Base-by-base conservation (phyloP, 2,888 invertebrate species). In the Serrognathus titanus region DNA sequence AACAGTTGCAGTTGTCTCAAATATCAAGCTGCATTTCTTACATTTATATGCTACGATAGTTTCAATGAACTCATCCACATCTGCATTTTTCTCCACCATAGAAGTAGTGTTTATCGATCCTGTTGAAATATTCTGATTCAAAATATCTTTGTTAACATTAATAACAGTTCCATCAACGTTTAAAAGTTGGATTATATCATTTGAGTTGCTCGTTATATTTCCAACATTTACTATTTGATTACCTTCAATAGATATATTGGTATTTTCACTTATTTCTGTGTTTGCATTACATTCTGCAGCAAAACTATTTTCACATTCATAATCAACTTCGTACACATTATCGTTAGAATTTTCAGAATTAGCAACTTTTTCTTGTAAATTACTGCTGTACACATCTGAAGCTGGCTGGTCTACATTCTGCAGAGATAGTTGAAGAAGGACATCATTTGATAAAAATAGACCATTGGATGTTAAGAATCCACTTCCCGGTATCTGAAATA, bases 21-120 rank as follows among this genome's bases (percentile, higher is more conserved):
- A 73, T 12, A 75, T 61, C 64, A 66, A 71, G 4, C 62, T 62
- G 58, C 78, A 78, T 39, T 70, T 60, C 62, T 73, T 76, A 63
- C 78, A 78, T 61, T 75, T 75, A 47, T 71, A 65, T 3, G 75
- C 75, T 16, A 67, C 66, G 31, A 76, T 65, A 48, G 66, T 63
- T 31, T 70, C 69, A 57, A 69, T 70, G 49, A 69, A 62, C 51
- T 73, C 69, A 50, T 63, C 55, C 36, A 67, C 56, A 46, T 64
- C 55, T 5, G 55, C 43, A 36, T 39, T n/a, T 10, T 24, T 35
- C 1, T 47, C 41, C 6, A 38, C 20, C 20, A 16, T 7, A 24
- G 36, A 13, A 39, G 5, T 43, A 4, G 16, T 38, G 12, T 47
- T 53, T 12, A 37, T 4, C 2, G 37, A 31, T 47, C 7, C 13